Evolutionary conservation across 2,113 vertebrate genomes (phyloP).

Genomic region (Gallinago media): DNA sequence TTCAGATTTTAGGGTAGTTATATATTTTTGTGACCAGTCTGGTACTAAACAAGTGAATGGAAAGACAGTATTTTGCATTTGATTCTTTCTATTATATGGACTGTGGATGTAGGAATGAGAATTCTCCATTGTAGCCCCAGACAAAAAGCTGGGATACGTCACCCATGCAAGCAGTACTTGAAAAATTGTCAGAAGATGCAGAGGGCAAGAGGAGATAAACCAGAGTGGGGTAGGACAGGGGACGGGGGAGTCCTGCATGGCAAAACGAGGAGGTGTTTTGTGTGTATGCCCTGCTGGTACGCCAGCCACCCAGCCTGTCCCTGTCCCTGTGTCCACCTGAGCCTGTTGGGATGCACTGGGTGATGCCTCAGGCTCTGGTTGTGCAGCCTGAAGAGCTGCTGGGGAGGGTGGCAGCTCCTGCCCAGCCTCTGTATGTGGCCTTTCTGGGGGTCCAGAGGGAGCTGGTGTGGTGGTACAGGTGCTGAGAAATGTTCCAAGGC

Average conservation of each 20-base stretch:
- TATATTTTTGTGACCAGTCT: neutral
- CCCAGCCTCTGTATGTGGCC: fast-evolving
- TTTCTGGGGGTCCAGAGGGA: neutral
- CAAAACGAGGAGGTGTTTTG: neutral
- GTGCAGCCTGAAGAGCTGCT: neutral
- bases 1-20: neutral
- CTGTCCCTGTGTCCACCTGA: neutral
- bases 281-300: neutral
- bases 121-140: neutral
- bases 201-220: neutral
- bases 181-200: neutral
- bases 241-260: neutral
- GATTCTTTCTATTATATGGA: neutral
- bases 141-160: neutral
- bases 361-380: fast-evolving
- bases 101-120: neutral
- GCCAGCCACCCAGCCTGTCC: fast-evolving
- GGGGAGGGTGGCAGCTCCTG: neutral
- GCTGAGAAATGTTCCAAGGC: neutral
- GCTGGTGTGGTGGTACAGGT: fast-evolving
- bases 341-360: neutral
- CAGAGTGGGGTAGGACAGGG: neutral
- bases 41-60: neutral
- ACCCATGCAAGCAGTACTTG: neutral
- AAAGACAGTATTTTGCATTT: neutral